A percentile compares a stretch with the other conserved stretches of the same genome.
Evolutionary conservation across 2,888 invertebrate genomes (phyloP).

Genomic region (Mythimna albipuncta): DNA sequence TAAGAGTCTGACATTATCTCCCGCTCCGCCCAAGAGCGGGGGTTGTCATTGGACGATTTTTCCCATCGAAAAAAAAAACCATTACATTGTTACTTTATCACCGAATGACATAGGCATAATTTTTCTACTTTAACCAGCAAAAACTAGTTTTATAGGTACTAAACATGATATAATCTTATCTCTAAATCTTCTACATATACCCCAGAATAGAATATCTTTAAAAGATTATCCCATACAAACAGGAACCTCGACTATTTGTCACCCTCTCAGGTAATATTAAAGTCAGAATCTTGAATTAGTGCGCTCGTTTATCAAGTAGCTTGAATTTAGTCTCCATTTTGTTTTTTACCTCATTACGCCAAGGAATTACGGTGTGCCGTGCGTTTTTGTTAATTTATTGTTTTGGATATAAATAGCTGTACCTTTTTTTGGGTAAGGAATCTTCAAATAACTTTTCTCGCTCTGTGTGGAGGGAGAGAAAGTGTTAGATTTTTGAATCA

Average conservation of each 20-base stretch:
- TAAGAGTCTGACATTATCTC: too few species aligned
- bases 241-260: constrained; percentile 17
- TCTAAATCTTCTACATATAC: neutral
- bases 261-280: constrained; percentile 26
- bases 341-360: constrained; percentile 25
- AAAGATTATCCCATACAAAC: neutral
- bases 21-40: too few species aligned
- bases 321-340: constrained; percentile 18
- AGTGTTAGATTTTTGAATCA: too few species aligned
- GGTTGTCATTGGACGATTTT: too few species aligned
- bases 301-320: constrained; percentile 32
- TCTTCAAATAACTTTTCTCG: neutral
- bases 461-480: too few species aligned
- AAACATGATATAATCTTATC: too few species aligned
- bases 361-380: constrained; percentile 10
- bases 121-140: too few species aligned
- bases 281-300: constrained; percentile 26
- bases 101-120: too few species aligned
- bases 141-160: too few species aligned
- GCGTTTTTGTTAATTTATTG: constrained; percentile 27
- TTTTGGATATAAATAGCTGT: neutral
- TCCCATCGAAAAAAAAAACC: too few species aligned
- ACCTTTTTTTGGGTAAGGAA: too few species aligned
- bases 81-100: too few species aligned
- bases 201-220: neutral